These are phyloP conservation scores for Molossus molossus DNA, from an alignment of 2,797 vertebrate genomes.

Conservation along the genomic window DNA sequence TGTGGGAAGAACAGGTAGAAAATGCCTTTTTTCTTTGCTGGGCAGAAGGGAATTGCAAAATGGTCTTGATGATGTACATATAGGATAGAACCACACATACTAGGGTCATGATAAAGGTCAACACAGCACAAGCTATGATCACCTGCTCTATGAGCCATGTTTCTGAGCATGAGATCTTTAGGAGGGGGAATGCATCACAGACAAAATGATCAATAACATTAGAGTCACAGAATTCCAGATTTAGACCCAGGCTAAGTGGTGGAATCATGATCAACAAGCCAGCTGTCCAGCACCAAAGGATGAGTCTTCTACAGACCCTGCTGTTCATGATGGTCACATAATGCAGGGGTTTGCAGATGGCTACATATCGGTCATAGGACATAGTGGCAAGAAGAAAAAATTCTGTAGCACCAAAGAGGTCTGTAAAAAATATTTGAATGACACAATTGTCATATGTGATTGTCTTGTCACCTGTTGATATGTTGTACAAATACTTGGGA, in stretches of 20 bases:
- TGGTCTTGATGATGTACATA: constrained; percentile 43
- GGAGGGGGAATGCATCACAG: constrained; percentile 76
- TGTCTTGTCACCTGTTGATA: constrained; percentile 65
- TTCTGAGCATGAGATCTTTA: constrained; percentile 77
- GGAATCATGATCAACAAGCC: constrained; percentile 66
- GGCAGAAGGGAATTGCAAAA: constrained; percentile 57
- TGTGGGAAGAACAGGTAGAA: constrained; percentile 69
- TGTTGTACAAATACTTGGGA: constrained; percentile 70
- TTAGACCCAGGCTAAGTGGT: constrained; percentile 55
- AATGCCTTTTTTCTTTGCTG: constrained; percentile 72
- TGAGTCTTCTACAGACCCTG: constrained; percentile 31
- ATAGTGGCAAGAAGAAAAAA: constrained; percentile 71
- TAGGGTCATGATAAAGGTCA: constrained; percentile 57
- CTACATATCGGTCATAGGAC: constrained; percentile 70
- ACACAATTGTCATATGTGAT: constrained; percentile 69
- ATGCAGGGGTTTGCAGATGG: constrained; percentile 73
- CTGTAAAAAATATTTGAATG: constrained; percentile 61
- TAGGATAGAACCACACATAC: constrained; percentile 72
- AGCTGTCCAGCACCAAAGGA: constrained; percentile 62
- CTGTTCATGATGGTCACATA: constrained; percentile 58
- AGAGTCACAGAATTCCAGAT: constrained; percentile 76
- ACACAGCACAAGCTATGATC: constrained; percentile 22
- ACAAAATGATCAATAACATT: constrained; percentile 81
- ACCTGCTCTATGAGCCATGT: constrained; percentile 69
- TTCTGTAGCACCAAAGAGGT: constrained; percentile 16